Percentiles rank a stretch among this genome's conserved stretches.
Conservation (phyloP, 2,888 invertebrate species). For the Xestia xanthographa region DNA sequence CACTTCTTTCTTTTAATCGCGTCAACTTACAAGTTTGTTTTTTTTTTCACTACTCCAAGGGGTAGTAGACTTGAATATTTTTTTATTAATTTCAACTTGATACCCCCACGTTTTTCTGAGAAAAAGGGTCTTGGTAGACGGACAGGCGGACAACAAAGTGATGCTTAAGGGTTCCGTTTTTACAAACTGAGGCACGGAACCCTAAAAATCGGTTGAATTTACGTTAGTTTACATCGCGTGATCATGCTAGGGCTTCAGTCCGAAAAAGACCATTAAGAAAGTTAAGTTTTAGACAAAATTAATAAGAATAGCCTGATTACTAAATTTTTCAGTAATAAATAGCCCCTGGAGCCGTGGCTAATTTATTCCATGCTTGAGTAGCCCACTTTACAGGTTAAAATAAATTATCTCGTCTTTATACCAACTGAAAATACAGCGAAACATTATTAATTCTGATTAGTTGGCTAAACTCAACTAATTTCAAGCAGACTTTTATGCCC, state of each 20-base stretch:
- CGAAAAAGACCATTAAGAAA: not conserved
- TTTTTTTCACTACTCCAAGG: too few species aligned
- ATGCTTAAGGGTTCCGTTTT: too few species aligned
- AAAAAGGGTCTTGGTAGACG: too few species aligned
- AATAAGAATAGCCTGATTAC: constrained; percentile 23
- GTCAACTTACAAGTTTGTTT: too few species aligned
- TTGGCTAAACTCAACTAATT: constrained; percentile 34
- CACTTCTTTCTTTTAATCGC: too few species aligned
- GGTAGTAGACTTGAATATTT: too few species aligned
- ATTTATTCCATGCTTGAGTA: constrained; percentile 49
- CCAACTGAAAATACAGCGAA: constrained; percentile 38
- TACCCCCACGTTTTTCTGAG: too few species aligned
- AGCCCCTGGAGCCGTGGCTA: constrained; percentile 17
- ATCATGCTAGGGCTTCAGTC: not conserved
- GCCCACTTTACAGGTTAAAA: constrained; percentile 36
- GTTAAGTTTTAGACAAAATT: constrained; percentile 20
- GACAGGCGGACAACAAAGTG: too few species aligned
- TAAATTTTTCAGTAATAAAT: constrained; percentile 33
- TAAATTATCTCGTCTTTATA: constrained; percentile 45
- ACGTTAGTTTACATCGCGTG: not conserved
- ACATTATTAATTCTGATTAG: constrained; percentile 36
- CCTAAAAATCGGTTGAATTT: not conserved
- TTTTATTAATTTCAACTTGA: too few species aligned
- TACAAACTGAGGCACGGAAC: too few species aligned
- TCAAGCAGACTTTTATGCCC: constrained; percentile 19